A percentile compares a stretch with the other conserved stretches of the same genome.
Conservation (phyloP, 2,797 vertebrate genomes). For the Phalanger gymnotis region DNA sequence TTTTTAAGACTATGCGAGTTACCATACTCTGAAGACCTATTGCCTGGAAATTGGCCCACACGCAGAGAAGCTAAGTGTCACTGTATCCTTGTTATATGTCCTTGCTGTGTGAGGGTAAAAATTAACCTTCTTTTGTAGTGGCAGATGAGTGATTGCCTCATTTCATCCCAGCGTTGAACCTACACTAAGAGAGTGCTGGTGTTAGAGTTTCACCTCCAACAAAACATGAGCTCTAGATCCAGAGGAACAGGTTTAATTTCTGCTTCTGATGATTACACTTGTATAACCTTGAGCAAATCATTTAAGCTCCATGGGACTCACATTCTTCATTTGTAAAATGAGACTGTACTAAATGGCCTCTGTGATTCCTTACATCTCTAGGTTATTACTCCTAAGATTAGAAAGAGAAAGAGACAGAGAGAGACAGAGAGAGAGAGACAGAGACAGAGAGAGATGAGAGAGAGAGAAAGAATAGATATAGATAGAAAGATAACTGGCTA, state of each 20-base stretch:
- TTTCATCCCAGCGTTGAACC: background rate
- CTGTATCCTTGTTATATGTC: background rate
- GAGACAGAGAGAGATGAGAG: no score
- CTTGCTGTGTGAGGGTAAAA: background rate
- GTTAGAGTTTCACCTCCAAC: background rate
- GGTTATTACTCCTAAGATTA: background rate
- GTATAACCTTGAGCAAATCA: background rate
- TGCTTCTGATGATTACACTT: no score
- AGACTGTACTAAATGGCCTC: background rate
- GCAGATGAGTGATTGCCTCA: background rate
- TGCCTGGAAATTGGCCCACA: background rate
- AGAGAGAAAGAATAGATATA: no score
- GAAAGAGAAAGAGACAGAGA: no score
- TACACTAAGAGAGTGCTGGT: no score
- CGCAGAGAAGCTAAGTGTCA: background rate
- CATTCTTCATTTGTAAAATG: background rate
- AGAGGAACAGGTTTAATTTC: no score
- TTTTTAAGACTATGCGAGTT: background rate
- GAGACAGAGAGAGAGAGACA: no score
- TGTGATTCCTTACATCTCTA: background rate
- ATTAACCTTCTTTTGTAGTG: no score
- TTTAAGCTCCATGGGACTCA: background rate
- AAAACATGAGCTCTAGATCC: background rate
- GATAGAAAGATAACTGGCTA: no score
- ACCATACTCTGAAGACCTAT: background rate